These are phyloP conservation scores for Gari tellinella DNA, from an alignment of 2,888 invertebrate species.

Conservation along the genomic window DNA sequence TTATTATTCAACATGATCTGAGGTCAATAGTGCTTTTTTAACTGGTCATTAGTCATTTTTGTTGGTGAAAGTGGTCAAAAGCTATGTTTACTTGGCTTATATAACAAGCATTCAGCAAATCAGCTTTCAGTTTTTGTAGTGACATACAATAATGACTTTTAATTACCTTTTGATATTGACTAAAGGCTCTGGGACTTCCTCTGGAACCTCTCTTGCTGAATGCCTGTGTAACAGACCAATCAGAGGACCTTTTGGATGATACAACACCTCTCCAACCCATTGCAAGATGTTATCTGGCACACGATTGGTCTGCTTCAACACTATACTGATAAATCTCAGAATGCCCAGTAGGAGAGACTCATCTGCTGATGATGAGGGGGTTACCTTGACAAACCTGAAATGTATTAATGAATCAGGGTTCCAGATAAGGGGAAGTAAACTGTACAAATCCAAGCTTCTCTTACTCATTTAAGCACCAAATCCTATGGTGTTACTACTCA, in stretches of 20 bases:
- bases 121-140: too few relatives aligned
- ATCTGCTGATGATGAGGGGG: conserved; percentile 80
- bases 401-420: conserved; percentile 9
- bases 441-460: too few relatives aligned
- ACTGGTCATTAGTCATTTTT: too few relatives aligned
- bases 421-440: too few relatives aligned
- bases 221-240: conserved; percentile 75
- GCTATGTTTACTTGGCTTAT: too few relatives aligned
- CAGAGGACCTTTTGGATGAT: conserved; percentile 79
- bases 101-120: too few relatives aligned
- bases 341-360: conserved; percentile 79
- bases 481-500: too few relatives aligned
- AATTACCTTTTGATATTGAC: conserved; percentile 71
- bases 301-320: conserved; percentile 69
- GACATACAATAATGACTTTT: too few relatives aligned
- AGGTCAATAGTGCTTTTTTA: too few relatives aligned
- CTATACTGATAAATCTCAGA: conserved; percentile 72
- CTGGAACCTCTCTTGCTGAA: conserved; percentile 61
- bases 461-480: too few relatives aligned
- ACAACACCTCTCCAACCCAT: conserved; percentile 79
- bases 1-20: too few relatives aligned
- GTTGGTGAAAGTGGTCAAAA: too few relatives aligned
- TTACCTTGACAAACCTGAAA: conserved; percentile 80
- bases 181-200: conserved; percentile 69
- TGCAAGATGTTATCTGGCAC: conserved; percentile 70